Conservation (phyloP, 2,113 vertebrate species). For the Corythoichthys intestinalis region DNA sequence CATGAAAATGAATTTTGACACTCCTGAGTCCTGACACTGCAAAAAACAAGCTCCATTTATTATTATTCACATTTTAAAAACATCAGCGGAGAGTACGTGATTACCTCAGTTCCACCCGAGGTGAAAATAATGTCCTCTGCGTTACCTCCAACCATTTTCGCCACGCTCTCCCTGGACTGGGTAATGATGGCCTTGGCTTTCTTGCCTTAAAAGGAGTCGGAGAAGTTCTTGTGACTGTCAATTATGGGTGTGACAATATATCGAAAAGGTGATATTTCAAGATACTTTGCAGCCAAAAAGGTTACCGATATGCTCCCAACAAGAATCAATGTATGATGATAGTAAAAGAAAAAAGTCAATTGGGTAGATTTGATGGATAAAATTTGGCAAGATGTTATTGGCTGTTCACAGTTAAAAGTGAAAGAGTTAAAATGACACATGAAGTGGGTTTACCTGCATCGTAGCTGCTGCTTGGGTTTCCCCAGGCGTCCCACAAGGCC, state of each 20-base stretch:
- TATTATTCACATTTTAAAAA: not conserved
- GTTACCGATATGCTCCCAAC: too few species aligned
- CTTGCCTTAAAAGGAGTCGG: conserved; percentile 63
- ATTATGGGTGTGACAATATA: too few species aligned
- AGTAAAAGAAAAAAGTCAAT: too few species aligned
- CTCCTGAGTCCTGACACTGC: too few species aligned
- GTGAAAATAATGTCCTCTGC: conserved; percentile 86
- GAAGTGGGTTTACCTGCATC: conserved; percentile 70
- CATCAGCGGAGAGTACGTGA: not conserved
- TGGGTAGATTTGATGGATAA: too few species aligned
- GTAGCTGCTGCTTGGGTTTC: conserved; percentile 90
- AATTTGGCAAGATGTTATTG: too few species aligned
- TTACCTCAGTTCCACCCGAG: conserved; percentile 93
- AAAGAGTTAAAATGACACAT: not conserved
- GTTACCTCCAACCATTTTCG: conserved; percentile 80
- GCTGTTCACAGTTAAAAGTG: not conserved
- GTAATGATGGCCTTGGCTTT: conserved; percentile 82
- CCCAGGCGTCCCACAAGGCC: conserved; percentile 86
- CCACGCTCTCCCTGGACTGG: conserved; percentile 78
- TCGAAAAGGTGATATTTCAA: too few species aligned
- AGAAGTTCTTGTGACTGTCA: too few species aligned
- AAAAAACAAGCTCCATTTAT: not conserved
- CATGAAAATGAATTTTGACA: too few species aligned
- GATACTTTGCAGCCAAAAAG: too few species aligned
- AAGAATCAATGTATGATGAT: too few species aligned